A percentile compares a stretch with the other conserved stretches of the same genome.
phyloP scores from a whole-genome alignment of 2,888 invertebrate genomes.

The Synergus laeviventris region DNA sequence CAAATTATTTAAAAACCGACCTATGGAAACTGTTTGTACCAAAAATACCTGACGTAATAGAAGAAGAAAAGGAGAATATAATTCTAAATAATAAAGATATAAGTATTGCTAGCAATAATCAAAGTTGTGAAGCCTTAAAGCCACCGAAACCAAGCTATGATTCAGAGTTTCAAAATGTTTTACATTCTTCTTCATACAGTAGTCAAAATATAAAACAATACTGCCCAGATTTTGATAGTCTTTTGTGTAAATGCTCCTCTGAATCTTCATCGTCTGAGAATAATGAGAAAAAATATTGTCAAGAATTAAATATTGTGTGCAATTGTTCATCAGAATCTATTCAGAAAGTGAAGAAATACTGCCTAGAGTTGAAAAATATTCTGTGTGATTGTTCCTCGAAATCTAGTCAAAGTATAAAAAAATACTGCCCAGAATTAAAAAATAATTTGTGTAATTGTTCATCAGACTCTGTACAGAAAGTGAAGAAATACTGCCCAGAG shows the following conservation, averaged over 20 bases:
- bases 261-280: background rate
- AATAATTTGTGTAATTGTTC: background rate
- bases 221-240: background rate
- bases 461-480: background rate
- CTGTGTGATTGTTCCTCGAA: background rate
- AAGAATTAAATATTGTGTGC: background rate
- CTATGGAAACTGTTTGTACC: background rate
- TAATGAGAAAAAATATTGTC: background rate
- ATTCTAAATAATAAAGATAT: background rate
- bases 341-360: background rate
- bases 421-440: background rate
- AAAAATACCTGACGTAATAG: background rate
- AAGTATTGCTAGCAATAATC: no score
- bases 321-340: background rate
- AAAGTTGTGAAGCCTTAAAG: background rate
- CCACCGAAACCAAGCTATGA: background rate
- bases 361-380: background rate
- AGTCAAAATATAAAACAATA: background rate
- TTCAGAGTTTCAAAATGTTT: background rate
- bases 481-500: background rate
- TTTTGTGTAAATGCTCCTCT: background rate
- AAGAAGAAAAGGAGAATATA: background rate
- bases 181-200: no score
- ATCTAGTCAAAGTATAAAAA: background rate
- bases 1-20: conserved; percentile 7